A percentile compares a stretch with the other conserved stretches of the same genome.
Evolutionary conservation across 2,113 vertebrate species (phyloP).

Genomic region (Platichthys flesus): DNA sequence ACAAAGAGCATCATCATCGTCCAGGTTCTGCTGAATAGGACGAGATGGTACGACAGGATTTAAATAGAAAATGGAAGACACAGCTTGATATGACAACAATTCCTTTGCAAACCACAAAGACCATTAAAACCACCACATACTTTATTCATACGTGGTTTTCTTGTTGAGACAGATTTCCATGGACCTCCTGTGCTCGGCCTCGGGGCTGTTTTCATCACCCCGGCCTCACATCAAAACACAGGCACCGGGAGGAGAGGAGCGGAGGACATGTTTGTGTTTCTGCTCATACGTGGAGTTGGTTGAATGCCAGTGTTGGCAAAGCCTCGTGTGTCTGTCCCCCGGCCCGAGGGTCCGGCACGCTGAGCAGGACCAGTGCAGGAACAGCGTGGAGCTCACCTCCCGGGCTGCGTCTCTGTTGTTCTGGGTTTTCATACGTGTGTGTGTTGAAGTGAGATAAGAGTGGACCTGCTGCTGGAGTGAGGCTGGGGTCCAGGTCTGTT

Average conservation of each 20-base stretch:
- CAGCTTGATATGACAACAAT: too few relatives aligned
- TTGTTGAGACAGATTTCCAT: neutral
- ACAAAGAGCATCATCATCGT: too few relatives aligned
- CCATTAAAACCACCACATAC: neutral
- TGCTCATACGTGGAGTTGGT: neutral
- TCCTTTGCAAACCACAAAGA: too few relatives aligned
- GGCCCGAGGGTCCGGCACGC: neutral
- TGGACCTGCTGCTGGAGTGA: constrained; percentile 44
- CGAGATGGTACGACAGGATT: too few relatives aligned
- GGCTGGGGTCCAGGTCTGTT: constrained; percentile 26
- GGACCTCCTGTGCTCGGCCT: neutral
- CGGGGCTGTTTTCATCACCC: neutral
- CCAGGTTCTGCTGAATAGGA: too few relatives aligned
- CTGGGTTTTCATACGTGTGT: constrained; percentile 44
- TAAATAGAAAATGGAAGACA: too few relatives aligned
- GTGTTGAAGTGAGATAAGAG: constrained; percentile 54
- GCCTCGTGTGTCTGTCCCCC: neutral
- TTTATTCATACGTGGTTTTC: neutral
- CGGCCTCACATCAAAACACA: neutral
- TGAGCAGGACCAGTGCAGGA: too few relatives aligned
- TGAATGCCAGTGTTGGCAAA: neutral
- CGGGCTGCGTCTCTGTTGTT: constrained; percentile 20
- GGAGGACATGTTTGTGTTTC: neutral
- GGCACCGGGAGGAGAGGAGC: neutral
- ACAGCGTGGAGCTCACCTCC: constrained; percentile 6